Evolutionary conservation across 2,113 vertebrate genomes (phyloP).

Genomic region (Lucifuga dentata): DNA sequence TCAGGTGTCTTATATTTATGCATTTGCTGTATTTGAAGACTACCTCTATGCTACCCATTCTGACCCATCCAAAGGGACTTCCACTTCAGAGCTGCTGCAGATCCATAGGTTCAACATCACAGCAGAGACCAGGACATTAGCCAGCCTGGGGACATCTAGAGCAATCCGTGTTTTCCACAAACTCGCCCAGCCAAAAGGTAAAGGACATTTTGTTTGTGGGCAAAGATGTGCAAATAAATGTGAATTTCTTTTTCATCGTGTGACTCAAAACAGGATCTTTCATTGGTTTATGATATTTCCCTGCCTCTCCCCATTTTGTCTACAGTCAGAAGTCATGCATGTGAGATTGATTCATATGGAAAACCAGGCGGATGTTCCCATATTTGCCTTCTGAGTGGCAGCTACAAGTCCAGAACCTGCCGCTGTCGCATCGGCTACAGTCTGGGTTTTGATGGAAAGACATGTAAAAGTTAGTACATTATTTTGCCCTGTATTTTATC

Average conservation of each 20-base stretch:
- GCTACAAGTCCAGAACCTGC: constrained; percentile 93
- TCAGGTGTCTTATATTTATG: constrained; percentile 90
- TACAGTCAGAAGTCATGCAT: constrained; percentile 92
- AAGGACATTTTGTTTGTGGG: constrained; percentile 44
- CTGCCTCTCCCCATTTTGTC: constrained; percentile 45
- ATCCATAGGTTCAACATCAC: constrained; percentile 94
- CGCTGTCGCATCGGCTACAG: constrained; percentile 93
- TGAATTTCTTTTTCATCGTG: background rate
- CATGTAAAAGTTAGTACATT: constrained; percentile 96
- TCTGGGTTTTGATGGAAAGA: constrained; percentile 89
- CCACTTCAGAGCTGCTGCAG: constrained; percentile 83
- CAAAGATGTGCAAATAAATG: constrained; percentile 5
- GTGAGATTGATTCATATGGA: constrained; percentile 87
- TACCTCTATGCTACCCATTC: constrained; percentile 90
- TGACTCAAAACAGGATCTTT: constrained; percentile 8
- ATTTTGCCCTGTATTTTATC: background rate
- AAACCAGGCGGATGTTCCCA: constrained; percentile 92
- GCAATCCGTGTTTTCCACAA: constrained; percentile 91
- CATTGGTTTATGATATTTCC: constrained; percentile 23
- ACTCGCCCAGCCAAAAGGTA: constrained; percentile 92
- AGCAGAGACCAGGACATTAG: constrained; percentile 83
- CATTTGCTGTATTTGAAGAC: constrained; percentile 94
- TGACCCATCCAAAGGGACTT: constrained; percentile 77
- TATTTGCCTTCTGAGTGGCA: constrained; percentile 94
- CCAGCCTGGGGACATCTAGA: constrained; percentile 83